Evolutionary conservation across 2,888 invertebrate species (phyloP).

Genomic region (Listrodromus nycthemerus): DNA sequence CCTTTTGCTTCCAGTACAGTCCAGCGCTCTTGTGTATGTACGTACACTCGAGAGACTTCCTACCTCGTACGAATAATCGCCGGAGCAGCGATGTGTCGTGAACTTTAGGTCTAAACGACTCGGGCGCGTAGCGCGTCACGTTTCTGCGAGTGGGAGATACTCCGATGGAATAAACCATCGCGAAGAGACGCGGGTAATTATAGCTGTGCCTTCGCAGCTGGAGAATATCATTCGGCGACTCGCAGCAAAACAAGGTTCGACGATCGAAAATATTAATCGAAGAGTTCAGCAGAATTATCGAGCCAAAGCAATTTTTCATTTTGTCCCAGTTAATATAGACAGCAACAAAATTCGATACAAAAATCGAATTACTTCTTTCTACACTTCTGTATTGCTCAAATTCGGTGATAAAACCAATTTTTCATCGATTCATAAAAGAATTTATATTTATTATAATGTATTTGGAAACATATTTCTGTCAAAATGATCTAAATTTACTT

Average conservation of each 20-base stretch:
- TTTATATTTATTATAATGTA: not conserved
- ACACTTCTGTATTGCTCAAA: not conserved
- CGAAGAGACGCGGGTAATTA: conserved; percentile 17
- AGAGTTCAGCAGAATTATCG: not conserved
- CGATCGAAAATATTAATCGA: not conserved
- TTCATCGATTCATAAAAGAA: not conserved
- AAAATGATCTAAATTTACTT: too few species aligned
- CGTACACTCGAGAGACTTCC: conserved; percentile 31
- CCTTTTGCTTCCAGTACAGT: conserved; percentile 45
- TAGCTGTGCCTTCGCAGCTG: not conserved
- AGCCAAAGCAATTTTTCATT: not conserved
- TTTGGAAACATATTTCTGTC: not conserved
- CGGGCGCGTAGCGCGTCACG: conserved; percentile 20
- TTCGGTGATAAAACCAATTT: not conserved
- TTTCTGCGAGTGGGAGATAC: not conserved
- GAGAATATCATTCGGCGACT: not conserved
- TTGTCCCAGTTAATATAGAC: not conserved
- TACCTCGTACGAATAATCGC: conserved; percentile 40
- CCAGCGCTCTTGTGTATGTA: conserved; percentile 6
- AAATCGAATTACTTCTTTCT: not conserved
- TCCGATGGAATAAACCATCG: conserved; percentile 28
- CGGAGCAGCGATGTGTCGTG: conserved; percentile 33
- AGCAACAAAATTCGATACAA: not conserved
- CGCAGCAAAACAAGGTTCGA: not conserved
- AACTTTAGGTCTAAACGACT: conserved; percentile 35